Base-by-base conservation (phyloP, 2,888 invertebrate species). In the Onchidella celtica region DNA sequence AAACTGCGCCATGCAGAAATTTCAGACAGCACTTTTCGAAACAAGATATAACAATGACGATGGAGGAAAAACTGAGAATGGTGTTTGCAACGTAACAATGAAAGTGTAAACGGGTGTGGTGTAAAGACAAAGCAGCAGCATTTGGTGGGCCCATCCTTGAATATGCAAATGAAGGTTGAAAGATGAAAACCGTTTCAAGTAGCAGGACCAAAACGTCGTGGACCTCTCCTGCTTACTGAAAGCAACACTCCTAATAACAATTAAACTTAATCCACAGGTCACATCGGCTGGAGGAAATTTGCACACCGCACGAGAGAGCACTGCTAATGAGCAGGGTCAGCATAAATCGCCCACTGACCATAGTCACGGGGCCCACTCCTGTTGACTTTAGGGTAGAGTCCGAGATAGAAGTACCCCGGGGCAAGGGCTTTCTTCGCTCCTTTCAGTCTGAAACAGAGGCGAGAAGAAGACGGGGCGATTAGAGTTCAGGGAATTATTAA, bases 351-450 rank as follows among this genome's bases (percentile, higher is more conserved):
- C n/a, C 3, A 21, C 34, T 6, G 1, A 29, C 32, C n/a, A 11
- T 57, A 57, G 32, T 72, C 55, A 57, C 57, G 1, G 17, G 14
- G 57, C 32, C n/a, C 72, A 57, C 11, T 32, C 55, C 21, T 72
- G 72, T 72, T 72, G 72, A 72, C 72, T 72, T 57, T 72, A 57
- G 72, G 72, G 34, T 57, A 72, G 55, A 34, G 34, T 24, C 55
- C 21, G 72, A 57, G 55, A 29, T 32, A 57, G 55, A 57, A 36
- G 72, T 57, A 72, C 72, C 72, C 57, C 57, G 21, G 55, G 57
- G 72, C 72, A 14, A n/a, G 32, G 1, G 55, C n/a, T 29, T 57
- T 57, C 57, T 11, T 47, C n/a, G 29, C 72, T 57, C 57, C 32
- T 24, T 34, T 57, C 32, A 55, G 29, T 55, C 57, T n/a, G 57